Evolutionary conservation across 2,797 vertebrate genomes (phyloP).

Genomic region (Poecile montanus): DNA sequence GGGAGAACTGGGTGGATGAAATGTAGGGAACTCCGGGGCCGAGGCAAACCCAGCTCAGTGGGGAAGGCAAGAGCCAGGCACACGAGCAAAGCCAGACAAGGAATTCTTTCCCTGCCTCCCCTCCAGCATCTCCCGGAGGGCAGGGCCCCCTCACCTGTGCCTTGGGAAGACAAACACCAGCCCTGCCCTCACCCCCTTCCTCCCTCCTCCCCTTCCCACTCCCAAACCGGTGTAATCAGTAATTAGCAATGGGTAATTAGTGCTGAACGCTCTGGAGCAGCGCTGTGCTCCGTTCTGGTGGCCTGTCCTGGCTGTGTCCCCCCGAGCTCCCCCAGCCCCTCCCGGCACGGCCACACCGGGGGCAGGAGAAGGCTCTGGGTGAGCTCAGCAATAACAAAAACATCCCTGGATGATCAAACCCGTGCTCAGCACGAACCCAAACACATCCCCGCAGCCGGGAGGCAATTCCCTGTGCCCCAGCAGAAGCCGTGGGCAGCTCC

Average conservation of each 20-base stretch:
- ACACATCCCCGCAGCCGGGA: background rate
- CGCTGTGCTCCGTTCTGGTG: accelerated
- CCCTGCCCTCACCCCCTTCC: background rate
- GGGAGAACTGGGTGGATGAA: background rate
- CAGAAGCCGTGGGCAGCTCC: background rate
- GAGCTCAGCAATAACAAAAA: background rate
- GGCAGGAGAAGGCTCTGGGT: background rate
- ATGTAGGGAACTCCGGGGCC: accelerated
- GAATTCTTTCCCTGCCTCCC: background rate
- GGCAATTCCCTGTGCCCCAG: too few species aligned
- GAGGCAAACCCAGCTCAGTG: accelerated
- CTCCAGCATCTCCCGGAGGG: background rate
- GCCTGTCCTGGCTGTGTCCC: background rate
- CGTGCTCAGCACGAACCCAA: background rate
- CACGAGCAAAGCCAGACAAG: too few species aligned
- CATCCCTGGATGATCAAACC: background rate
- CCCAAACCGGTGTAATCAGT: too few species aligned
- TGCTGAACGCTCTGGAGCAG: accelerated
- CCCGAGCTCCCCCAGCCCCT: background rate
- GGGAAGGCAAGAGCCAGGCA: too few species aligned
- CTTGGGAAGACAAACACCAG: background rate
- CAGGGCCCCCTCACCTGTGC: too few species aligned
- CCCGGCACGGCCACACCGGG: background rate
- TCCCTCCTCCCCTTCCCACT: background rate
- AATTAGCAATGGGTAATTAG: too few species aligned